phyloP scores from a whole-genome alignment of 35 echinoderm and acorn worm genomes.

The Apostichopus japonicus region DNA sequence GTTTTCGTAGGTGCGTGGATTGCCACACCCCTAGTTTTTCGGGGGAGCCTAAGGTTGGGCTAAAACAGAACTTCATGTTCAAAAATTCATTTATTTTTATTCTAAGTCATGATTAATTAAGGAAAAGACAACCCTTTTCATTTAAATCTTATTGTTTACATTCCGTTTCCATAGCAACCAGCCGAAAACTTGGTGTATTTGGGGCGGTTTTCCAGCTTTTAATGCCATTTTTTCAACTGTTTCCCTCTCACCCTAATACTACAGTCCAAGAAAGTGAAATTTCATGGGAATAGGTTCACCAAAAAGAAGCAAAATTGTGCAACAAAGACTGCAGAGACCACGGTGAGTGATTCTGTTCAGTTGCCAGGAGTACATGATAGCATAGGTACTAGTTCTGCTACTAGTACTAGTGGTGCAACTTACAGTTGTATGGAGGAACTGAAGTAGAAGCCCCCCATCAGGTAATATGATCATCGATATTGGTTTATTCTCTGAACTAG shows the following conservation, averaged over 20 bases:
- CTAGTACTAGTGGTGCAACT: conserved; percentile 7
- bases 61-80: background rate
- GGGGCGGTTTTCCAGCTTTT: background rate
- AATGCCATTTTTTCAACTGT: background rate
- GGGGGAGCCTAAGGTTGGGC: too few species aligned
- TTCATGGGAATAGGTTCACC: conserved; percentile 15
- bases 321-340: conserved; percentile 22
- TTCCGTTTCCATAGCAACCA: conserved; percentile 40
- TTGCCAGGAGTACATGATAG: conserved; percentile 1
- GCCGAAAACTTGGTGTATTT: background rate
- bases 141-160: conserved; percentile 7
- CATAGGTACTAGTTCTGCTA: conserved; percentile 22
- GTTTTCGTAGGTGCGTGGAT: too few species aligned
- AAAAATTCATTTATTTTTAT: background rate
- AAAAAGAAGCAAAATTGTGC: conserved; percentile 9
- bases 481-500: background rate
- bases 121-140: background rate
- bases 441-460: background rate
- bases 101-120: background rate
- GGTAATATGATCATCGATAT: conserved; percentile 25
- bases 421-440: background rate
- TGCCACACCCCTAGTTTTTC: too few species aligned
- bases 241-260: too few species aligned
- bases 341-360: conserved; percentile 20
- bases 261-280: conserved; percentile 9